Conservation (phyloP, 2,113 vertebrate genomes). For the Serilophus lunatus region DNA sequence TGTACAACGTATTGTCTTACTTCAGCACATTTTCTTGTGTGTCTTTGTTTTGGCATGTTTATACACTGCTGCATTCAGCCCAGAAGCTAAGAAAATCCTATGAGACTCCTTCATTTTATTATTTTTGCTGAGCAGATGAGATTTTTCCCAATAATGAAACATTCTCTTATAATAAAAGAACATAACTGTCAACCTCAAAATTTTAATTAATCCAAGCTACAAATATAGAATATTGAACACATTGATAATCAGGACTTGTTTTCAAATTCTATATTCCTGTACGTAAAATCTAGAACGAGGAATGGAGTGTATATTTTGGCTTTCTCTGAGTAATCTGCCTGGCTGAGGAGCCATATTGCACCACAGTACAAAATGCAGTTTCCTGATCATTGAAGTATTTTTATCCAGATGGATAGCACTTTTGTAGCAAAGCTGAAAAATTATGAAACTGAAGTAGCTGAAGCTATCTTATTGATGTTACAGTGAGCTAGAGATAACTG, state of each 20-base stretch:
- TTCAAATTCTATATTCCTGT: neutral
- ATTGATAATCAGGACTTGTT: neutral
- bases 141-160: neutral
- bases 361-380: neutral
- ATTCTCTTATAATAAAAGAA: neutral
- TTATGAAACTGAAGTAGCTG: neutral
- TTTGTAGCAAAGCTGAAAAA: neutral
- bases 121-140: constrained; percentile 12
- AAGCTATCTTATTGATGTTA: neutral
- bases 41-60: neutral
- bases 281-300: neutral
- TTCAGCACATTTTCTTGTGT: neutral
- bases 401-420: neutral
- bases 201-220: neutral
- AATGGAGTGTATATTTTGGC: neutral
- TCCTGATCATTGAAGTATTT: neutral
- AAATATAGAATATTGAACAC: neutral
- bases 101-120: neutral
- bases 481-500: neutral
- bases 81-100: neutral
- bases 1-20: neutral
- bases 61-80: neutral
- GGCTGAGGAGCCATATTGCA: neutral
- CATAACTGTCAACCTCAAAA: neutral
- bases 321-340: neutral